Evolutionary conservation across 2,888 invertebrate genomes (phyloP).

Genomic region (Cantharis nigra): DNA sequence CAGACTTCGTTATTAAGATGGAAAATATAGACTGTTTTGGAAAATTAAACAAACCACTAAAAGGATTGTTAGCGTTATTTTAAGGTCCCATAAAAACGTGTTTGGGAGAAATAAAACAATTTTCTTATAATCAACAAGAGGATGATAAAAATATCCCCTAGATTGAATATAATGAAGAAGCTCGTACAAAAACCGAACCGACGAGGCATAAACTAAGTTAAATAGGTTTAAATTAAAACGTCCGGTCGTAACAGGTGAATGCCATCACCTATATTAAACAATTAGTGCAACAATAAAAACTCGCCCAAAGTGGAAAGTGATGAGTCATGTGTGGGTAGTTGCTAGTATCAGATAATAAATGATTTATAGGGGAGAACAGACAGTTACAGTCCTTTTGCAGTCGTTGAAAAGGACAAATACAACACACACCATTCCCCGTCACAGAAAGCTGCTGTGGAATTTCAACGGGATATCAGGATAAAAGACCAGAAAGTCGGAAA

Average conservation of each 20-base stretch:
- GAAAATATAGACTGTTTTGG: slow-evolving; percentile 10
- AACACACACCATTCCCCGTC: slow-evolving; percentile 21
- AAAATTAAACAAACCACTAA: slow-evolving; percentile 1
- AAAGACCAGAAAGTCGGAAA: slow-evolving; percentile 35
- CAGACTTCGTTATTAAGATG: slow-evolving; percentile 2
- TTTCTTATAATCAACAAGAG: background rate
- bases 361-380: slow-evolving; percentile 29
- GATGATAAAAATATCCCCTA: slow-evolving; percentile 4
- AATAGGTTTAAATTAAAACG: slow-evolving; percentile 41
- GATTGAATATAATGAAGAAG: slow-evolving; percentile 22
- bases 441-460: slow-evolving; percentile 29
- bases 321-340: slow-evolving; percentile 32
- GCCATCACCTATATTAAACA: slow-evolving; percentile 35
- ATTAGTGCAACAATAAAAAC: slow-evolving; percentile 34
- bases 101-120: background rate
- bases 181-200: slow-evolving; percentile 21
- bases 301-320: slow-evolving; percentile 33
- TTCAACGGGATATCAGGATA: slow-evolving; percentile 24
- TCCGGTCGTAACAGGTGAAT: slow-evolving; percentile 42
- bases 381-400: slow-evolving; percentile 21
- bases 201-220: slow-evolving; percentile 30
- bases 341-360: slow-evolving; percentile 32
- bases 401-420: slow-evolving; percentile 28
- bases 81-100: background rate
- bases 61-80: background rate